Base-by-base conservation (phyloP, 2,888 invertebrate genomes). In the Chrysopilus asiliformis region DNA sequence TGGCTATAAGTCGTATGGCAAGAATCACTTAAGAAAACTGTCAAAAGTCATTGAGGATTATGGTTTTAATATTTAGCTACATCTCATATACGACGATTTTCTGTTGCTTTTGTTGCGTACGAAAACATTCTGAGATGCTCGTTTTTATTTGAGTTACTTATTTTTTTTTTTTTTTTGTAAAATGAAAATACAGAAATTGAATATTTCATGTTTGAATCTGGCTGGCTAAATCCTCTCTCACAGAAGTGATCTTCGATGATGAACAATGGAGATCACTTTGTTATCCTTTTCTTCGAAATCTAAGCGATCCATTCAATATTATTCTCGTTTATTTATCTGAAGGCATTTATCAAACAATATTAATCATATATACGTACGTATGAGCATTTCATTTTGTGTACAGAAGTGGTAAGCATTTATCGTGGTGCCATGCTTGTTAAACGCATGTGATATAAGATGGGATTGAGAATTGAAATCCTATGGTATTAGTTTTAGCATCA, bases 21-120 rank as follows among this genome's bases (percentile, higher is more conserved):
- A 39, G 34, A 39, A 39, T 39, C 39, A 42, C 37, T 39, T 39
- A 37, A 37, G 37, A 25, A 39, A 39, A 39, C 42, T 42, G 42
- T 42, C 42, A 42, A 39, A 42, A 42, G 37, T 42, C 39, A 39
- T 39, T 33, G 39, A 37, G 39, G 42, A 42, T 42, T 42, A 42
- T 39, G 36, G 36, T 30, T 30, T 36, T 36, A 36, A 36, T 17
- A 17, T 30, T 36, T 36, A 24, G n/a, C n/a, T n/a, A n/a, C n/a
- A n/a, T n/a, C n/a, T n/a, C n/a, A n/a, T n/a, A n/a, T n/a, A n/a
- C n/a, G n/a, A n/a, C n/a, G 15, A 36, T 20, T 24, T 24, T 36
- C 30, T 4, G 19, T 34, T 19, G 20, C 35, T 20, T 28, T 35
- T 22, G 14, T 16, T n/a, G 12, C 14, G 29, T 10, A 4, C 15